These are phyloP conservation scores for Pipistrellus pipistrellus DNA, from an alignment of 2,797 vertebrate species.

Conservation along the genomic window DNA sequence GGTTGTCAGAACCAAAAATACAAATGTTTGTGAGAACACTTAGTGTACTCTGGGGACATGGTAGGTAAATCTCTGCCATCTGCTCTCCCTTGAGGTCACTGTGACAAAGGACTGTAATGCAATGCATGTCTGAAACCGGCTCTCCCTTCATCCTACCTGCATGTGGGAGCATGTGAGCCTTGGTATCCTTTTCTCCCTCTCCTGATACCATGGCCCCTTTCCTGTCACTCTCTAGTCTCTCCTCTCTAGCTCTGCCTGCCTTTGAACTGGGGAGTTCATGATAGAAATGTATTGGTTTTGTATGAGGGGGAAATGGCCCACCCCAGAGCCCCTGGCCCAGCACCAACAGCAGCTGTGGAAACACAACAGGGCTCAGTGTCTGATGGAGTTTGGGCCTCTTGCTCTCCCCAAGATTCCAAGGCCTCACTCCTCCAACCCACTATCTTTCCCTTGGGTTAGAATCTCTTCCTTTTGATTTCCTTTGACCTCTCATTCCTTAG, in stretches of 20 bases:
- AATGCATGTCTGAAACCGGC: not conserved
- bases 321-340: not conserved
- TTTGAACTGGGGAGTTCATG: not conserved
- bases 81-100: not conserved
- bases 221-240: not conserved
- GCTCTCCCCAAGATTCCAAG: not conserved
- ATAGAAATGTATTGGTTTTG: not conserved
- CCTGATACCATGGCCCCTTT: not conserved
- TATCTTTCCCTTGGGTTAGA: not conserved
- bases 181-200: not conserved
- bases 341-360: conserved; percentile 6
- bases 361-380: not conserved
- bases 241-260: not conserved
- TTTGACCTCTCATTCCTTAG: conserved; percentile 16
- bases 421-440: not conserved
- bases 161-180: not conserved
- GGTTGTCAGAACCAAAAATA: not conserved
- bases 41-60: no score
- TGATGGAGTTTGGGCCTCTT: not conserved
- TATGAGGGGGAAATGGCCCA: not conserved
- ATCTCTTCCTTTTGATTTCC: not conserved
- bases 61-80: not conserved
- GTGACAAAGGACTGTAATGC: not conserved
- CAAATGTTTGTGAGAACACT: not conserved
- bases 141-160: not conserved